Base-by-base conservation (phyloP, 2,888 invertebrate species). In the Anorthoa munda region DNA sequence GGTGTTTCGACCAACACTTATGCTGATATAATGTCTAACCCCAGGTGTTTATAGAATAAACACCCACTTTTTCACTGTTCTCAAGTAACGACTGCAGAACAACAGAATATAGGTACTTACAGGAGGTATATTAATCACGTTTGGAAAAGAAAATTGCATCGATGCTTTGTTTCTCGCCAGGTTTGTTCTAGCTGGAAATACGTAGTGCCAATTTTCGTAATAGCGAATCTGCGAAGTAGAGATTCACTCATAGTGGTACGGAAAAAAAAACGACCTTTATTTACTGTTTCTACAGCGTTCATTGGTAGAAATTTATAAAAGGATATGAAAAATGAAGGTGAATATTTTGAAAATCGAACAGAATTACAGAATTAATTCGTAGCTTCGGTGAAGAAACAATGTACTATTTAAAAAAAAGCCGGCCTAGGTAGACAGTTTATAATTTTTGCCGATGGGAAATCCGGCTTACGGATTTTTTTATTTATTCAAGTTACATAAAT, bases 71-170 rank as follows among this genome's bases (percentile, higher is more conserved):
- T 39, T 18, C 15, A 31, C 17, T 50, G 39, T 39, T 39, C 3
- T 15, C 4, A 45, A 26, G 45, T 75, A 61, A 51, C 1, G 26
- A 46, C 13, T 56, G 9, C 31, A 73, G 56, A 73, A 72, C 45
- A 60, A 45, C n/a, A 0, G 7, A 18, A 45, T 4, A 45, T 74
- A 50, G 18, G 2, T 55, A 21, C 21, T 13, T 23, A 31, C 31
- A n/a, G 17, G 13, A 45, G 17, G 39, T 15, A 45, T 48, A 75
- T 70, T 70, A 77, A 75, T 70, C n/a, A 39, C 13, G 51, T 48
- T 71, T 48, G 2, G 11, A 53, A 71, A 60, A 53, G 23, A 21
- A 75, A 71, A 77, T 71, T 70, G 51, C 39, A 78, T 71, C 26
- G 23, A 78, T 39, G 46, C 78, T 71, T 58, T 77, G 70, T 74